These are phyloP conservation scores for Rhynchophorus ferrugineus DNA, from an alignment of 1,140 invertebrate species.

Conservation along the genomic window DNA sequence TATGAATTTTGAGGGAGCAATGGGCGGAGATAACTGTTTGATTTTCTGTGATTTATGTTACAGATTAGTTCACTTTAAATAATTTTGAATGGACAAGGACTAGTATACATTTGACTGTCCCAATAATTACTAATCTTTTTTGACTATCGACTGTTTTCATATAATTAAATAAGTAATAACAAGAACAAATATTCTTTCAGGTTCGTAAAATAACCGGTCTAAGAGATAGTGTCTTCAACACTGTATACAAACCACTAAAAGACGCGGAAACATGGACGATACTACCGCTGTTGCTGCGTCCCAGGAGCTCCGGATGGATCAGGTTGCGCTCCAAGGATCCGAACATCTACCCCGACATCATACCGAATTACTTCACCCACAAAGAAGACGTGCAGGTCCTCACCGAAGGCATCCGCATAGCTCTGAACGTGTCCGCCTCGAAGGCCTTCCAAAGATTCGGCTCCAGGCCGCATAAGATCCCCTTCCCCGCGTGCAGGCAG, in stretches of 20 bases:
- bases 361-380: conserved; percentile 84
- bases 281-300: conserved; percentile 68
- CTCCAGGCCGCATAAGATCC: conserved; percentile 66
- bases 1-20: no score
- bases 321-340: conserved; percentile 73
- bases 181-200: conserved; percentile 9
- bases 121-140: no score
- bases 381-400: conserved; percentile 67
- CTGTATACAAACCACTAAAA: conserved; percentile 73
- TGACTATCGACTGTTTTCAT: no score
- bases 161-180: no score
- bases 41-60: no score
- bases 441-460: conserved; percentile 73
- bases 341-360: conserved; percentile 73
- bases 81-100: no score
- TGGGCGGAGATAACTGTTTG: no score
- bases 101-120: no score
- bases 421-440: conserved; percentile 68
- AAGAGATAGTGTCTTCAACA: conserved; percentile 72
- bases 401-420: conserved; percentile 75
- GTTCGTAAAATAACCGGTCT: conserved; percentile 61
- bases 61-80: no score
- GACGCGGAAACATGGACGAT: conserved; percentile 78
- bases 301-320: conserved; percentile 75
- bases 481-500: conserved; percentile 71